Evolutionary conservation across 2,797 vertebrate genomes (phyloP).

Genomic region (Bovichtus diacanthus): DNA sequence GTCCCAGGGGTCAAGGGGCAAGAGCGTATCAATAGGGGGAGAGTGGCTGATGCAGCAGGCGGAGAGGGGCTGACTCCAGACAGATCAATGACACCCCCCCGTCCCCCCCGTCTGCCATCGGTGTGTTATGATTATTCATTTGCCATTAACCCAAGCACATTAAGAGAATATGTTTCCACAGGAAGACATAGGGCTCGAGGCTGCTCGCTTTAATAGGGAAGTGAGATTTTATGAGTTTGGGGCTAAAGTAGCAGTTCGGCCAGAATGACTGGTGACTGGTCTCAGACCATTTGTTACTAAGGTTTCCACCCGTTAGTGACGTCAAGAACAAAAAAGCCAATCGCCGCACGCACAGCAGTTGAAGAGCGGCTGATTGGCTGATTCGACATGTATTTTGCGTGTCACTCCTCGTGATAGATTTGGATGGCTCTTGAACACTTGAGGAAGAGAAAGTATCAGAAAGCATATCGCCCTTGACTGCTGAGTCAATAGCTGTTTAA

Average conservation of each 20-base stretch:
- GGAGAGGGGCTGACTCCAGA: slow-evolving; percentile 89
- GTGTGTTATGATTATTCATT: slow-evolving; percentile 92
- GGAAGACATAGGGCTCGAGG: slow-evolving; percentile 67
- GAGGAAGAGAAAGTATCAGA: slow-evolving; percentile 20
- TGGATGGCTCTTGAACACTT: slow-evolving; percentile 29
- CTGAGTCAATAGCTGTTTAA: neutral
- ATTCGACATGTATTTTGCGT: slow-evolving; percentile 23
- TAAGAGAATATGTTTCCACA: slow-evolving; percentile 70
- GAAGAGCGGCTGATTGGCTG: slow-evolving; percentile 43
- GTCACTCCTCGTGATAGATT: slow-evolving; percentile 29
- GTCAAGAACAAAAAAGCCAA: slow-evolving; percentile 59
- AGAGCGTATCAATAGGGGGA: slow-evolving; percentile 90
- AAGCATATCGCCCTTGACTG: neutral
- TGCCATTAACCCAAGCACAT: slow-evolving; percentile 82
- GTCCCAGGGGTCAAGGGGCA: slow-evolving; percentile 91
- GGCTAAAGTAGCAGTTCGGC: slow-evolving; percentile 43
- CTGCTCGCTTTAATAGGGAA: slow-evolving; percentile 77
- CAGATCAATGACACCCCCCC: slow-evolving; percentile 92
- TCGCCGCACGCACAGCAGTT: slow-evolving; percentile 20
- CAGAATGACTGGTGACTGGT: slow-evolving; percentile 53
- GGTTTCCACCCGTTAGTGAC: slow-evolving; percentile 62
- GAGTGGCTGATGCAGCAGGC: slow-evolving; percentile 92
- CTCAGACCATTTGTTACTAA: slow-evolving; percentile 65
- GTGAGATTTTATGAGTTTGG: slow-evolving; percentile 60
- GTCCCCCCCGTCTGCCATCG: slow-evolving; percentile 88